Base-by-base conservation (phyloP, 2,797 vertebrate species). In the Ctenopoma kingsleyae region DNA sequence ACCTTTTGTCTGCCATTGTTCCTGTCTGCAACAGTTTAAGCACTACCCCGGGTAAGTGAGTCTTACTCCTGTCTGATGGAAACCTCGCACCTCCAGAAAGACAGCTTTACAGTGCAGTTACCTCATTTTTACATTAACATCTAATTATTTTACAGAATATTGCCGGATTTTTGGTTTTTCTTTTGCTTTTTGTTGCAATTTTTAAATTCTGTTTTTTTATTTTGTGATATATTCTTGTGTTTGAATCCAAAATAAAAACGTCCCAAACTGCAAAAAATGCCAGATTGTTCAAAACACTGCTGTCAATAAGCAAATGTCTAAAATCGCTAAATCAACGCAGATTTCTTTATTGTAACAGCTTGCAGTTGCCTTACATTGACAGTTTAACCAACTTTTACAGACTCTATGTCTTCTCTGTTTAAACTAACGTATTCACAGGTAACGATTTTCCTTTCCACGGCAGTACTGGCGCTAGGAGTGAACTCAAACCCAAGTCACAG, bases 1-100 rank as follows among this genome's bases (percentile, higher is more conserved):
- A 92, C 90, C 91, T 93, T 93, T 93, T 84, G 93, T 92, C 90
- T 90, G 90, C 90, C 89, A 83, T 89, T 84, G 87, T 90, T 93
- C 89, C 82, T 54, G 88, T 90, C 87, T 90, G 85, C 82, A 83
- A 69, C 87, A 87, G 84, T 82, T 90, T 83, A 83, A 84, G 70
- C 80, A 53, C 51, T 71, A 87, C 82, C 78, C 57, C 74, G 78
- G 83, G 86, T 88, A 38, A 84, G 86, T 86, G 32, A 85, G 70
- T 82, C 75, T 66, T n/a, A 50, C 25, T 79, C 25, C 61, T 60
- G 59, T 78, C 74, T 74, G 75, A 66, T 43, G 64, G 66, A 83
- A 79, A 80, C 44, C 78, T 84, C 74, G 52, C 81, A 85, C 79
- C 79, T 64, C 44, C 59, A 57, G 63, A 19, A 11, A 57, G 36